These are phyloP conservation scores for Ceratitis capitata DNA, from an alignment of 1,140 invertebrate species.

Conservation along the genomic window DNA sequence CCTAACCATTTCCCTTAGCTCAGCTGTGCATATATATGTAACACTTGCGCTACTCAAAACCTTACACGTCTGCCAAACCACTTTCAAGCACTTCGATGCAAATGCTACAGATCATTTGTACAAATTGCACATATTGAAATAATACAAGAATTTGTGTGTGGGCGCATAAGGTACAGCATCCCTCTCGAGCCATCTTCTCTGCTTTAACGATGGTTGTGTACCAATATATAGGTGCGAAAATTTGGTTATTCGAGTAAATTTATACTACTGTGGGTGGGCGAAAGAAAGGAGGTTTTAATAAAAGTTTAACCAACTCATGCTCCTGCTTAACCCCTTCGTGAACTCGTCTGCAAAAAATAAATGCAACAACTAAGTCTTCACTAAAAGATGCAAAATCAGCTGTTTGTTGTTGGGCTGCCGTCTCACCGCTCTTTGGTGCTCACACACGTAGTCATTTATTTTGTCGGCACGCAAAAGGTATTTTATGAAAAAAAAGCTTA, in stretches of 20 bases:
- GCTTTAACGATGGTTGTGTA: no score
- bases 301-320: background rate
- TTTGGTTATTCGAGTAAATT: conserved; percentile 1
- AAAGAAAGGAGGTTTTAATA: background rate
- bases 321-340: background rate
- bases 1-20: background rate
- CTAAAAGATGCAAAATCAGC: conserved; percentile 18
- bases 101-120: conserved; percentile 1
- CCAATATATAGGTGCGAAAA: no score
- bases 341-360: conserved; percentile 8
- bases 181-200: no score
- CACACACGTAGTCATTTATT: conserved; percentile 25
- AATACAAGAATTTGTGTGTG: background rate
- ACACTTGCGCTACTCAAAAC: no score
- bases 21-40: no score
- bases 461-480: background rate
- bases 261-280: background rate
- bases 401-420: background rate
- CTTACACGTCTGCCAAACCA: background rate
- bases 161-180: no score
- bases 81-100: conserved; percentile 21
- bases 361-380: background rate
- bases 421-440: no score
- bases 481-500: background rate
- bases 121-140: no score